Percentiles rank a stretch among this genome's conserved stretches.
Evolutionary conservation across 2,797 vertebrate species (phyloP).

Genomic region (Acanthornis magna): DNA sequence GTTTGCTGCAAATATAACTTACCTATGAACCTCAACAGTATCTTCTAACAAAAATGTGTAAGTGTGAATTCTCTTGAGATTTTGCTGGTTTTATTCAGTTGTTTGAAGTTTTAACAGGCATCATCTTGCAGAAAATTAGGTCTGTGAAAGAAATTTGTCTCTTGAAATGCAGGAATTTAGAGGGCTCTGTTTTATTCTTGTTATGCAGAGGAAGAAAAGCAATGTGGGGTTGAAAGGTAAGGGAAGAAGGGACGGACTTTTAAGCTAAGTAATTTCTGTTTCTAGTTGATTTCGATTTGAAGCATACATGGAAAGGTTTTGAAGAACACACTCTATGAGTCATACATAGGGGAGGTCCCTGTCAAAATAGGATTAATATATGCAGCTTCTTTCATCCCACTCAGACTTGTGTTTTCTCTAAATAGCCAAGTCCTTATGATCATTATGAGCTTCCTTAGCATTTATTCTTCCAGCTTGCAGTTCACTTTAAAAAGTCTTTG

Average conservation of each 20-base stretch:
- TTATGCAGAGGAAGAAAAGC: neutral
- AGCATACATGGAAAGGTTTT: neutral
- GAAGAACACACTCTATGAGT: neutral
- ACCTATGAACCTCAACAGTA: neutral
- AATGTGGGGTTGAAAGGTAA: neutral
- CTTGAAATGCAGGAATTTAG: neutral
- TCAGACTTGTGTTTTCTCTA: neutral
- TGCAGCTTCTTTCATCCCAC: neutral
- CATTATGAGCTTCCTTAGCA: neutral
- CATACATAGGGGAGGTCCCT: neutral
- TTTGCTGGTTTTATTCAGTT: neutral
- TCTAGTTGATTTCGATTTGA: neutral
- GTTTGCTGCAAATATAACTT: neutral
- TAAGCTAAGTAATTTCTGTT: neutral
- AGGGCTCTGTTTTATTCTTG: neutral
- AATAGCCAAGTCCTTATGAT: neutral
- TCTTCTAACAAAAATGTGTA: neutral
- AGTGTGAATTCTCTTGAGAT: neutral
- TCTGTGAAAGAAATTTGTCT: neutral
- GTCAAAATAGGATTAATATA: neutral
- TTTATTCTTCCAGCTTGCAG: neutral
- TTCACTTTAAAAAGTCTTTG: neutral
- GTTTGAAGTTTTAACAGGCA: neutral
- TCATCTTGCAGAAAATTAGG: neutral
- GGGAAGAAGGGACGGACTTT: neutral